Evolutionary conservation across 2,888 invertebrate genomes (phyloP).

Genomic region (Panopea generosa): DNA sequence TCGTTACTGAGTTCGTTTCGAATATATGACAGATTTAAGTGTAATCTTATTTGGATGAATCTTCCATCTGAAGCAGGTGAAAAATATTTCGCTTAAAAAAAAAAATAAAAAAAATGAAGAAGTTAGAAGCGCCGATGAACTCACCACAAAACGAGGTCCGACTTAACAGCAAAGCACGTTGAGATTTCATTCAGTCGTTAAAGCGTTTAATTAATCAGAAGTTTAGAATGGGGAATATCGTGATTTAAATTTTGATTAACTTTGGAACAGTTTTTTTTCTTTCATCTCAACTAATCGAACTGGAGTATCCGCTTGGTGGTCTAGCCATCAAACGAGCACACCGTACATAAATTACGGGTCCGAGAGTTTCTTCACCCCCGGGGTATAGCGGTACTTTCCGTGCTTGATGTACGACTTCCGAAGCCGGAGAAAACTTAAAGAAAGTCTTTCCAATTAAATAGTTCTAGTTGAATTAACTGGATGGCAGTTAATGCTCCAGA

Average conservation of each 20-base stretch:
- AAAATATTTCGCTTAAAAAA: no score
- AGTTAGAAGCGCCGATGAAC: no score
- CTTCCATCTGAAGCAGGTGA: no score
- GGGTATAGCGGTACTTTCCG: conserved; percentile 9
- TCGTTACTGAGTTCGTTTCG: no score
- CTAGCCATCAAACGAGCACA: background rate
- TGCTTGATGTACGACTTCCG: conserved; percentile 12
- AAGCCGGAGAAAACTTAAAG: conserved; percentile 13
- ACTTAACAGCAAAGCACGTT: conserved; percentile 24
- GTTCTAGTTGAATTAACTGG: background rate
- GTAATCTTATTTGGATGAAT: no score
- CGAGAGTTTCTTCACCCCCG: background rate
- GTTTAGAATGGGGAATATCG: background rate
- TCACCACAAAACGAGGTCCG: no score
- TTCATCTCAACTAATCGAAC: conserved; percentile 12
- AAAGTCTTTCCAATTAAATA: conserved; percentile 9
- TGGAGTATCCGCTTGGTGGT: background rate
- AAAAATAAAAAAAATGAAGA: no score
- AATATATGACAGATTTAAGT: no score
- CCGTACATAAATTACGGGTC: no score
- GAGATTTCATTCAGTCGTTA: conserved; percentile 22
- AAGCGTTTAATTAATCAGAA: conserved; percentile 15
- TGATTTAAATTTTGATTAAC: conserved; percentile 13
- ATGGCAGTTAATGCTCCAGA: background rate
- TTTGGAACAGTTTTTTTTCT: conserved; percentile 4